A percentile compares a stretch with the other conserved stretches of the same genome.
These are phyloP conservation scores for Coracias cyanogaster DNA, from an alignment of 2,797 vertebrate species.

Conservation along the genomic window DNA sequence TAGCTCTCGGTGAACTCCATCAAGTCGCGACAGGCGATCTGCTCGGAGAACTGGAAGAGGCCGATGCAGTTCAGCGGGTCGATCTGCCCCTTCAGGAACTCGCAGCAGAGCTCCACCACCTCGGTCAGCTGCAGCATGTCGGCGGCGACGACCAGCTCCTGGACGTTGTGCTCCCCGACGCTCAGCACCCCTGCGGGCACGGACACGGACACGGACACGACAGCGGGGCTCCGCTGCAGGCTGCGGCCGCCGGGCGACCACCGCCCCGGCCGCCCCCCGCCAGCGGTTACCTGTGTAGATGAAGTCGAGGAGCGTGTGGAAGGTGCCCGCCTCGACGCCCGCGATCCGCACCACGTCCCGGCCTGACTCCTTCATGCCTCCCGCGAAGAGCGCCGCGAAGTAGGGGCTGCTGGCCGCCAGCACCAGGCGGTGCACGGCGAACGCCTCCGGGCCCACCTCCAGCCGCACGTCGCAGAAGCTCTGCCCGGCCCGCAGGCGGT, in stretches of 20 bases:
- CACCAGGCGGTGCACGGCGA: conserved; percentile 91
- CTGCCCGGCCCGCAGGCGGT: conserved; percentile 88
- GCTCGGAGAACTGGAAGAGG: conserved; percentile 96
- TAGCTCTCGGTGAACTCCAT: conserved; percentile 95
- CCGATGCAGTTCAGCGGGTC: conserved; percentile 95
- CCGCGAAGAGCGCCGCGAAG: conserved; percentile 92
- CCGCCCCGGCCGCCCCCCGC: not conserved
- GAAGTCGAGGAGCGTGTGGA: conserved; percentile 91
- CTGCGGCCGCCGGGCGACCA: not conserved
- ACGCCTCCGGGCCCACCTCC: conserved; percentile 85
- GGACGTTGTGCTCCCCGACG: conserved; percentile 91
- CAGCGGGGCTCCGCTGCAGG: not conserved
- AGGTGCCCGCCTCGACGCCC: conserved; percentile 89
- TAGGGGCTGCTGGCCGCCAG: conserved; percentile 96
- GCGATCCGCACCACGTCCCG: conserved; percentile 91
- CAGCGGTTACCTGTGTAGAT: conserved; percentile 87
- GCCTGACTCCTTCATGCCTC: conserved; percentile 91
- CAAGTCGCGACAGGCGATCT: conserved; percentile 91
- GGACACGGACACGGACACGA: not conserved
- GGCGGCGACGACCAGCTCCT: conserved; percentile 95
- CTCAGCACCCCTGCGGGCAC: conserved; percentile 84
- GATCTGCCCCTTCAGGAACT: conserved; percentile 93
- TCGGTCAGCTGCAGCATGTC: conserved; percentile 97
- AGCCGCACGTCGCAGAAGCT: conserved; percentile 94
- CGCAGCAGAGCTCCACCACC: conserved; percentile 93